Evolutionary conservation across 2,113 vertebrate species (phyloP), one percentile per base, ranked within the genome.

Genomic region (Camelus bactrianus): DNA sequence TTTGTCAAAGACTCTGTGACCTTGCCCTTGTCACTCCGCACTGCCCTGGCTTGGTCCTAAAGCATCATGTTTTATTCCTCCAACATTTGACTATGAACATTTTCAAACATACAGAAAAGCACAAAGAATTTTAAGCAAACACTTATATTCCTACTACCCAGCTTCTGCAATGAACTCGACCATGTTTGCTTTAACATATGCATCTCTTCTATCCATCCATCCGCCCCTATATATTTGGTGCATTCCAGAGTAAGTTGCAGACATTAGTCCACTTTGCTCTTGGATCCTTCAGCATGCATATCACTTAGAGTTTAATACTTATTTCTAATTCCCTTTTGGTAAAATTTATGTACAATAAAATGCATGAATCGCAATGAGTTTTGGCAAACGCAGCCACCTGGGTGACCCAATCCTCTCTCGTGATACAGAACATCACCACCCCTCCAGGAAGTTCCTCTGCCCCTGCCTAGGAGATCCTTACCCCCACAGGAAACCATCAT

Each of bases 121-220:
- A 0, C 30, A 4, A 38, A 46, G 48, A 42, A 30, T n/a, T 24
- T 16, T 26, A 81, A 48, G 28, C 32, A 15, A 32, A 35, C 1
- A 2, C 24, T 30, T 16, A 13, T 2, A 1, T 4, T 4, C 14
- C 58, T 1, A 1, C n/a, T 4, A 1, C 16, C 15, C 2, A 24
- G 6, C 30, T 30, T 11, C 50, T 8, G 2, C 12, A 0, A 10
- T 0, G 16, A 42, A 10, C 30, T 2, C 5, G 32, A 28, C 72
- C 35, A 0, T 0, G 24, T 17, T 16, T 5, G 19, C 30, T 8
- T 20, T 4, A 1, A 2, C 42, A 0, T 0, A 11, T 0, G 0
- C 17, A 1, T 14, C 9, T 26, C 17, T 38, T 52, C 28, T 1
- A 0, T 0, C 26, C 28, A 16, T 2, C 52, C 35, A 9, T 2